Evolutionary conservation across 2,797 vertebrate genomes (phyloP).

Genomic region (Eptatretus atami): DNA sequence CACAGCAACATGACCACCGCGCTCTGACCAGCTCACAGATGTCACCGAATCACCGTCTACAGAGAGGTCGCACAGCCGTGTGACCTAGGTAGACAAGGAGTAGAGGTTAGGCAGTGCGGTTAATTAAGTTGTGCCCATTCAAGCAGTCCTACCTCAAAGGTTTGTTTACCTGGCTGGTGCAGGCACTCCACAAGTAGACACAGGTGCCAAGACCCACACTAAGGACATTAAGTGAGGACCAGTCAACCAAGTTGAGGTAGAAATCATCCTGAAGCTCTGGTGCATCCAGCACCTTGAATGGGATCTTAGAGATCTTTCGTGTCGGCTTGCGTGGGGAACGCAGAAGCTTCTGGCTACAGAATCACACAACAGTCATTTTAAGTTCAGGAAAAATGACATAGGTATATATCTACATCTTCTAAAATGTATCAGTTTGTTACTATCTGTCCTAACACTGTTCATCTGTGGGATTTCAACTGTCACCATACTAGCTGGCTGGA

Average conservation of each 20-base stretch:
- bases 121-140: too few relatives aligned
- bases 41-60: conserved; percentile 94
- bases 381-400: too few relatives aligned
- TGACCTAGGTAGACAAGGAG: conserved; percentile 25
- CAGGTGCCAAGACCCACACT: conserved; percentile 89
- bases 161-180: conserved; percentile 56
- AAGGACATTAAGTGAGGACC: conserved; percentile 87
- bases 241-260: conserved; percentile 95
- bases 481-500: too few relatives aligned
- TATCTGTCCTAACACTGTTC: too few relatives aligned
- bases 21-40: conserved; percentile 87
- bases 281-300: conserved; percentile 85
- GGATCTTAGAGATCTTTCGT: conserved; percentile 92
- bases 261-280: conserved; percentile 92
- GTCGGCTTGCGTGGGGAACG: conserved; percentile 83
- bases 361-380: neutral
- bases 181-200: conserved; percentile 92
- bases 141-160: neutral
- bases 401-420: too few relatives aligned
- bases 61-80: conserved; percentile 70
- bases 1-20: conserved; percentile 45
- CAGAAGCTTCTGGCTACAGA: conserved; percentile 50
- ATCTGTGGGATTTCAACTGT: too few relatives aligned
- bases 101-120: too few relatives aligned
- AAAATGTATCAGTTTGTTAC: too few relatives aligned